A percentile compares a stretch with the other conserved stretches of the same genome.
Evolutionary conservation across 2,113 vertebrate species (phyloP).

Genomic region (Galeopterus variegatus): DNA sequence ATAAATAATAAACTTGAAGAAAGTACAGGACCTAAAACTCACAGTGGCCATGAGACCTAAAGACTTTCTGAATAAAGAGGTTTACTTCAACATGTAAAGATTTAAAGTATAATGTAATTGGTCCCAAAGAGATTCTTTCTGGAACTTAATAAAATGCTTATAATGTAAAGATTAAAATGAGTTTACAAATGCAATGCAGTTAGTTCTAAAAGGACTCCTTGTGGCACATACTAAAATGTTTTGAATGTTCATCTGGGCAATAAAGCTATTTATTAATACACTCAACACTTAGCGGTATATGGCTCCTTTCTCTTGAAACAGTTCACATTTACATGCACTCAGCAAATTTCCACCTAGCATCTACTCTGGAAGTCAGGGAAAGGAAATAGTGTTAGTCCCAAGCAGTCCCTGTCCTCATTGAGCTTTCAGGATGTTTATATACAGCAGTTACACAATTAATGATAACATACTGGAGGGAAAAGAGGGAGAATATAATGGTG

Average conservation of each 20-base stretch:
- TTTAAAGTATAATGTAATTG: neutral
- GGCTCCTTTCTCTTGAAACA: neutral
- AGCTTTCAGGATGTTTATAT: neutral
- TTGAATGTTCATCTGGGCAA: neutral
- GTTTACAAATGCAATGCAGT: neutral
- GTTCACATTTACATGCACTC: neutral
- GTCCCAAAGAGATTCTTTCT: slow-evolving; percentile 18
- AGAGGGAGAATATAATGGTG: neutral
- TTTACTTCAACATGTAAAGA: neutral
- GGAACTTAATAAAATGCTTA: neutral
- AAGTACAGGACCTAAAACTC: neutral
- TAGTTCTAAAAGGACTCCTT: neutral
- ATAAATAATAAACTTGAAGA: slow-evolving; percentile 26
- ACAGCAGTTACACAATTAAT: neutral
- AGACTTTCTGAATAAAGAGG: neutral
- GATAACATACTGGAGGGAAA: neutral
- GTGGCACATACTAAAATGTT: neutral
- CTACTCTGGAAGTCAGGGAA: neutral
- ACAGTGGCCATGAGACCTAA: neutral
- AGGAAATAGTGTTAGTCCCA: neutral
- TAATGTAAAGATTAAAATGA: slow-evolving; percentile 3
- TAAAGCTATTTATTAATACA: neutral
- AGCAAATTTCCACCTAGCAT: neutral
- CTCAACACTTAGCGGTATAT: neutral
- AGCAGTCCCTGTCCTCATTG: neutral